Evolutionary conservation across 1,140 invertebrate species (phyloP).

Genomic region (Belonocnema kinseyi): DNA sequence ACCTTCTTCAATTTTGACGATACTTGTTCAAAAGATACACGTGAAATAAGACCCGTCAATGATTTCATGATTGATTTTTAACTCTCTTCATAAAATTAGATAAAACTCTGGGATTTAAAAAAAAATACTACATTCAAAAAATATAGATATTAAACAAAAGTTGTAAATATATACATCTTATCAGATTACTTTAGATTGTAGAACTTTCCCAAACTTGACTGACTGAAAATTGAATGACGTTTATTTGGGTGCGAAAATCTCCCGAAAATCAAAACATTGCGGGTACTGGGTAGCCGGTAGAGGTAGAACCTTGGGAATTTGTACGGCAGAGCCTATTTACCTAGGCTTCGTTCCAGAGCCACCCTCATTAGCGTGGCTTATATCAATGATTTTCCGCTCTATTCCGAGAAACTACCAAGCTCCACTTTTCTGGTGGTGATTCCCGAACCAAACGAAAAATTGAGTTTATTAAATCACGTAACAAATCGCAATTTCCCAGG

Average conservation of each 20-base stretch:
- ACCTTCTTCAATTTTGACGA: constrained; percentile 18
- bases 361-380: constrained; percentile 64
- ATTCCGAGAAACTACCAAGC: background rate
- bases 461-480: constrained; percentile 17
- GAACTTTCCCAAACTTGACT: no score
- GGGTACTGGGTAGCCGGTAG: constrained; percentile 38
- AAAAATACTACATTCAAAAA: no score
- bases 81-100: no score
- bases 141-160: no score
- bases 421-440: background rate
- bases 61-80: no score
- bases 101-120: no score
- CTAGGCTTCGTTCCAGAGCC: constrained; percentile 41
- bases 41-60: background rate
- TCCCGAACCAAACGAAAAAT: constrained; percentile 20
- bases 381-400: constrained; percentile 52
- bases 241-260: background rate
- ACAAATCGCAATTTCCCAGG: background rate
- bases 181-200: no score
- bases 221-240: background rate
- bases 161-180: no score
- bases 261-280: constrained; percentile 61
- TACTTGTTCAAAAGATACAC: constrained; percentile 8
- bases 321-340: constrained; percentile 46
- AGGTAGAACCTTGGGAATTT: constrained; percentile 55